These are phyloP conservation scores for Actenoides hombroni DNA, from an alignment of 2,113 vertebrate genomes.

Conservation along the genomic window DNA sequence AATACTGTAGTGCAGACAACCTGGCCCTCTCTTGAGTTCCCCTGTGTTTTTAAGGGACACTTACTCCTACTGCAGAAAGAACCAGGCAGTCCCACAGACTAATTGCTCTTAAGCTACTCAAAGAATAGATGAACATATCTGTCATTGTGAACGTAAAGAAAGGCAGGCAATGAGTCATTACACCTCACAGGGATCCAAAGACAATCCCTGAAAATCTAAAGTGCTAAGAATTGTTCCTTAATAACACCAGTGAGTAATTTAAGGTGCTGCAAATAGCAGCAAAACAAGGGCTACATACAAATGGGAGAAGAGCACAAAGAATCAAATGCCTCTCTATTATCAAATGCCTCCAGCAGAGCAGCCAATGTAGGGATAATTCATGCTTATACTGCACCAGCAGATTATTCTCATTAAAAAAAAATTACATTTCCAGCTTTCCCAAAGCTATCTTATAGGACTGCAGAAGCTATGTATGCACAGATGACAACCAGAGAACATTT, in stretches of 20 bases:
- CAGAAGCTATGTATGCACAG: background rate
- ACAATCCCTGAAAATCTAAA: background rate
- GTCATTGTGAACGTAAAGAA: background rate
- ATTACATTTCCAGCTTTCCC: background rate
- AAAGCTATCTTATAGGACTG: background rate
- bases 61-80: background rate
- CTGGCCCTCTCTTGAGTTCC: background rate
- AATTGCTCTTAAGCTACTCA: background rate
- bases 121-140: background rate
- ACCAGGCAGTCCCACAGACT: background rate
- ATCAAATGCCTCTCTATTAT: background rate
- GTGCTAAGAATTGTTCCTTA: background rate
- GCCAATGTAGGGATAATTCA: background rate
- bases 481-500: background rate
- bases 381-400: background rate
- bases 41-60: background rate
- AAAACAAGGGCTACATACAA: background rate
- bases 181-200: background rate
- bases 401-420: slow-evolving; percentile 15
- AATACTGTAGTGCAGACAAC: background rate
- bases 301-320: background rate
- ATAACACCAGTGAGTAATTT: background rate
- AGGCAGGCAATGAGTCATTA: background rate
- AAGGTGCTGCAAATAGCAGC: background rate
- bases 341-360: background rate